phyloP scores from a whole-genome alignment of 2,888 invertebrate species.

The Sceliomorpha sp. region DNA sequence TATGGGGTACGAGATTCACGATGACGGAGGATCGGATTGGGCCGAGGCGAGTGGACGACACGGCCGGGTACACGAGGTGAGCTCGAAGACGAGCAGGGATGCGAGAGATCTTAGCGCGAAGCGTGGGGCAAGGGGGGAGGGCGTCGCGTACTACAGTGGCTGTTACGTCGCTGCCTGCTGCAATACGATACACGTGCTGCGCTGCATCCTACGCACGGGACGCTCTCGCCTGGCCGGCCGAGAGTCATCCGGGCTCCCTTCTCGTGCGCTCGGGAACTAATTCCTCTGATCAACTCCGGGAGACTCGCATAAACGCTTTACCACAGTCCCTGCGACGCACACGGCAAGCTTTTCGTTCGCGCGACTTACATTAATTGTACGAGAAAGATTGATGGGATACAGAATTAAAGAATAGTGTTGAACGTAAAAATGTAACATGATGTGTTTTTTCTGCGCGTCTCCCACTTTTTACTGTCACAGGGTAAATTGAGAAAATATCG shows the following conservation, averaged over 20 bases:
- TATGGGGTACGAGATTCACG: constrained; percentile 26
- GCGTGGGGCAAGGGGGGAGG: constrained; percentile 10
- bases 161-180: constrained; percentile 49
- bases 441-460: no score
- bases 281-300: constrained; percentile 32
- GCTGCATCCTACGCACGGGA: constrained; percentile 47
- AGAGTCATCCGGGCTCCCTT: not conserved
- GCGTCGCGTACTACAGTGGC: constrained; percentile 55
- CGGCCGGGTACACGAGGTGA: constrained; percentile 44
- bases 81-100: constrained; percentile 48
- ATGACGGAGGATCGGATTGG: constrained; percentile 40
- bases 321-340: constrained; percentile 34
- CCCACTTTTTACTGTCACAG: no score
- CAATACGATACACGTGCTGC: constrained; percentile 54
- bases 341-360: no score
- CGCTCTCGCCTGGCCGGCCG: constrained; percentile 12
- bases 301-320: constrained; percentile 43
- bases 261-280: constrained; percentile 33
- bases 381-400: no score
- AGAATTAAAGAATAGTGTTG: no score
- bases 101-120: constrained; percentile 25
- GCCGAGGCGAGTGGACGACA: constrained; percentile 48
- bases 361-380: no score
- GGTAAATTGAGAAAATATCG: no score
- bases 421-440: no score